Percentiles rank a stretch among this genome's conserved stretches.
Conservation (phyloP, 92 coral and sea anemone species). For the Hydrozoanthus gracilis region DNA sequence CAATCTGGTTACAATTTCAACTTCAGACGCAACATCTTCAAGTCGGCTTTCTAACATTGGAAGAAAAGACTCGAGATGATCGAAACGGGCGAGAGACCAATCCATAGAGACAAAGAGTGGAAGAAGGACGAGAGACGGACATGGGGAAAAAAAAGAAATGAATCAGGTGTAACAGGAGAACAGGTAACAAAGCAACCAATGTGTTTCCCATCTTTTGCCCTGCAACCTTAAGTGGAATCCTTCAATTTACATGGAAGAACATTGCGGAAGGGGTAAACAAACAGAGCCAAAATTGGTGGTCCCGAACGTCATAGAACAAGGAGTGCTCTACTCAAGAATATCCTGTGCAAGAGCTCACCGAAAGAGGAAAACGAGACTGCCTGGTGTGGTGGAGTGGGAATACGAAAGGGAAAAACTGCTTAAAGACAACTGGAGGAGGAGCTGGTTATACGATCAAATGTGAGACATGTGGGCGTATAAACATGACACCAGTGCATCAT, state of each 20-base stretch:
- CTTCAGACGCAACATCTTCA: constrained; percentile 5
- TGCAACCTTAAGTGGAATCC: neutral
- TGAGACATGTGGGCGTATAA: neutral
- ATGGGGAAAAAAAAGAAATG: neutral
- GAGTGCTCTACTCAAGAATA: neutral
- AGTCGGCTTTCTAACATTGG: neutral
- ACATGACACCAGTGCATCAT: neutral
- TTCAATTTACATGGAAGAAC: neutral
- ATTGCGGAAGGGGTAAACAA: constrained; percentile 24
- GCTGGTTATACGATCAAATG: constrained; percentile 3
- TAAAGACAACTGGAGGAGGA: neutral
- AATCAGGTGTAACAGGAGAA: neutral
- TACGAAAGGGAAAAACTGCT: too few species aligned
- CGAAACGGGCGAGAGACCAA: neutral
- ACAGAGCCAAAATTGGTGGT: neutral
- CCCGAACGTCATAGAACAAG: neutral
- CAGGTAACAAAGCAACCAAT: neutral
- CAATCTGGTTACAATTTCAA: neutral
- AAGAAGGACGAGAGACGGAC: neutral
- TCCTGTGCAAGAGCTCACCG: too few species aligned
- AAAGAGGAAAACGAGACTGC: constrained; percentile 3
- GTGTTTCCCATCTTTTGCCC: too few species aligned
- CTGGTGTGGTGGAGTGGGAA: neutral
- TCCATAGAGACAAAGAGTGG: neutral
- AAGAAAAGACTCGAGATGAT: neutral